These are phyloP conservation scores for Panthera leo DNA, from an alignment of 2,113 vertebrate species.

Conservation along the genomic window DNA sequence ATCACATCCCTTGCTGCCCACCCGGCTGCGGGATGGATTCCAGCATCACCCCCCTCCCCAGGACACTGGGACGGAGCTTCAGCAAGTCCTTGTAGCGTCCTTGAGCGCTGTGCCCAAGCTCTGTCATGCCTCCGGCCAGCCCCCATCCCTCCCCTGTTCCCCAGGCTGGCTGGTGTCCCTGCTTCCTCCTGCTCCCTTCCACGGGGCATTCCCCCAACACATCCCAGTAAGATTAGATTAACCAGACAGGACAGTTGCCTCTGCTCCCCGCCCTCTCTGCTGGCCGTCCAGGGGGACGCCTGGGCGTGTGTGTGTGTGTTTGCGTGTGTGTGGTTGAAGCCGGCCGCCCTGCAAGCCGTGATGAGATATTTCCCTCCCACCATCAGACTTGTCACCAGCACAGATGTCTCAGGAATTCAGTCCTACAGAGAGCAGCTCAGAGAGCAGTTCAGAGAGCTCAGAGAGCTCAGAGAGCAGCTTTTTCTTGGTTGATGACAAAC, in stretches of 20 bases:
- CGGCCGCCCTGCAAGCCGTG: fast-evolving
- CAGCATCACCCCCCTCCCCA: not conserved
- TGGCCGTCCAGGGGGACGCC: fast-evolving
- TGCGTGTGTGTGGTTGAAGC: too few relatives aligned
- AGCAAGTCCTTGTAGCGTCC: not conserved
- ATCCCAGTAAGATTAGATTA: not conserved
- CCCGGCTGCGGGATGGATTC: not conserved
- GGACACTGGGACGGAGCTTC: not conserved
- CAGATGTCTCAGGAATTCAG: too few relatives aligned
- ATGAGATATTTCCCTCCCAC: too few relatives aligned
- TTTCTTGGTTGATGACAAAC: not conserved
- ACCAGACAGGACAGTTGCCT: not conserved
- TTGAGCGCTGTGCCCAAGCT: too few relatives aligned
- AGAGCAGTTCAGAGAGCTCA: too few relatives aligned
- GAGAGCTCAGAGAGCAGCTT: not conserved
- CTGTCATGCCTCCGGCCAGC: not conserved
- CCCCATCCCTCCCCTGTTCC: not conserved
- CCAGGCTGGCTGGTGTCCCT: not conserved
- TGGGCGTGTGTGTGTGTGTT: too few relatives aligned
- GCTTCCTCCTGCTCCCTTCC: not conserved
- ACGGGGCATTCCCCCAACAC: not conserved
- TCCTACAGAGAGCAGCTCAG: not conserved
- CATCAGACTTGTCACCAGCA: too few relatives aligned
- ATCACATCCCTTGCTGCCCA: not conserved
- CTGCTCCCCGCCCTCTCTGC: fast-evolving